Conservation (phyloP, 2,888 invertebrate species). For the Phortica magna region DNA sequence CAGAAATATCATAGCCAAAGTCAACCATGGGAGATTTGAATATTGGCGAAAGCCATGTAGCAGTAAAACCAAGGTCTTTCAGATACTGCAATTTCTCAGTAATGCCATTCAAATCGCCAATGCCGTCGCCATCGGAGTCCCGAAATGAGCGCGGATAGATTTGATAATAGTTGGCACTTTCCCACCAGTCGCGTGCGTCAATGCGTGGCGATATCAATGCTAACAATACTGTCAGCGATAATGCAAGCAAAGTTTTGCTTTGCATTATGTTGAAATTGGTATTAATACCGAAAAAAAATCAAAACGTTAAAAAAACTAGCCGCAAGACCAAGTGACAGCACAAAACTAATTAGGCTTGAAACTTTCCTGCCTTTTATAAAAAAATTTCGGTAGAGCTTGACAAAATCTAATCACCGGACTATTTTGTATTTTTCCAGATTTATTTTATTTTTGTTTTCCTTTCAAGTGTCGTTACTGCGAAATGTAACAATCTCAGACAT, state of each 20-base stretch:
- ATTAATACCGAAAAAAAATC: background rate
- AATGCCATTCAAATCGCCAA: slow-evolving; percentile 83
- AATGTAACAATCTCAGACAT: too few relatives aligned
- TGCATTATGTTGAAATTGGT: slow-evolving; percentile 50
- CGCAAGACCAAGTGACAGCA: background rate
- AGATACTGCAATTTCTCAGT: slow-evolving; percentile 83
- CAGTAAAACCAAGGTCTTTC: slow-evolving; percentile 83
- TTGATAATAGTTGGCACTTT: slow-evolving; percentile 83
- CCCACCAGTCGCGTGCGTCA: slow-evolving; percentile 70
- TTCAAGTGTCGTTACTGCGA: too few relatives aligned
- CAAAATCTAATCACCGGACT: too few relatives aligned
- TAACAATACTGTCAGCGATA: slow-evolving; percentile 32
- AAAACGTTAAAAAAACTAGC: background rate
- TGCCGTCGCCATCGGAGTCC: slow-evolving; percentile 88
- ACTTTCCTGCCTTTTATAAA: slow-evolving; percentile 3
- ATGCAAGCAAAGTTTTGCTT: slow-evolving; percentile 22
- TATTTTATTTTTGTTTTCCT: too few relatives aligned
- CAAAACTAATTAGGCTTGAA: background rate
- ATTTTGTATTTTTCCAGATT: too few relatives aligned
- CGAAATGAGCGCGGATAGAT: slow-evolving; percentile 89
- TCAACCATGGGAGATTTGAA: slow-evolving; percentile 88
- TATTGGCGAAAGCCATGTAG: slow-evolving; percentile 87
- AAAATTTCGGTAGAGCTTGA: too few relatives aligned
- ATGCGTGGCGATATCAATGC: slow-evolving; percentile 9
- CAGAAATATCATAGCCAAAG: slow-evolving; percentile 88